Conservation (phyloP, 2,797 vertebrate genomes). For the Cyclura pinguis region DNA sequence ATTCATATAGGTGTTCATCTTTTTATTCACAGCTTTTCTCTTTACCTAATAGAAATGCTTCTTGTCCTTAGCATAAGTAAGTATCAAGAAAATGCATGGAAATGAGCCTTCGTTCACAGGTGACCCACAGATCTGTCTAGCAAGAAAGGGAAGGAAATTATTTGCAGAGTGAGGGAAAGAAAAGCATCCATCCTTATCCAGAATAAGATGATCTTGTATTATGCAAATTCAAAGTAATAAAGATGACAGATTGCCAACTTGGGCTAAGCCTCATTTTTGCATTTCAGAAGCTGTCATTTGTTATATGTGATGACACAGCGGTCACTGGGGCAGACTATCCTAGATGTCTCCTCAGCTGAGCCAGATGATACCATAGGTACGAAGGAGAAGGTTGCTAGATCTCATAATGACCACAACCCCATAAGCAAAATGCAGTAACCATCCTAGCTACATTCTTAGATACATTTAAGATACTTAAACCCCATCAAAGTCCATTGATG, state of each 20-base stretch:
- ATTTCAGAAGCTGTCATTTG: neutral
- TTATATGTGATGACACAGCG: neutral
- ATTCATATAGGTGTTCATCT: neutral
- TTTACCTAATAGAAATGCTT: neutral
- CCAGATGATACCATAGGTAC: neutral
- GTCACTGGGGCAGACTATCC: neutral
- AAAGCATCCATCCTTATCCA: neutral
- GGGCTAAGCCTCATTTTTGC: neutral
- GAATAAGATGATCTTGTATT: slow-evolving; percentile 15
- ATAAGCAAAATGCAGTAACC: neutral
- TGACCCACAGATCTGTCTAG: neutral
- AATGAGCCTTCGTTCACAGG: neutral
- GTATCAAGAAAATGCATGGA: neutral
- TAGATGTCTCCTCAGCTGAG: neutral
- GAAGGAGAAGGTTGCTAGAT: neutral
- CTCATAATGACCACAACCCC: neutral
- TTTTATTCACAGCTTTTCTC: neutral
- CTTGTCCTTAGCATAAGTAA: neutral
- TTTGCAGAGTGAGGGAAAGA: neutral
- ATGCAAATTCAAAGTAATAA: neutral
- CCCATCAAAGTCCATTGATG: neutral
- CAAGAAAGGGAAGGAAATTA: neutral
- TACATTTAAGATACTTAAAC: neutral
- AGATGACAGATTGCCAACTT: neutral
- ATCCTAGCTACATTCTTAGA: neutral